Base-by-base conservation (phyloP, 2,888 invertebrate genomes). In the Xylophagus ater region DNA sequence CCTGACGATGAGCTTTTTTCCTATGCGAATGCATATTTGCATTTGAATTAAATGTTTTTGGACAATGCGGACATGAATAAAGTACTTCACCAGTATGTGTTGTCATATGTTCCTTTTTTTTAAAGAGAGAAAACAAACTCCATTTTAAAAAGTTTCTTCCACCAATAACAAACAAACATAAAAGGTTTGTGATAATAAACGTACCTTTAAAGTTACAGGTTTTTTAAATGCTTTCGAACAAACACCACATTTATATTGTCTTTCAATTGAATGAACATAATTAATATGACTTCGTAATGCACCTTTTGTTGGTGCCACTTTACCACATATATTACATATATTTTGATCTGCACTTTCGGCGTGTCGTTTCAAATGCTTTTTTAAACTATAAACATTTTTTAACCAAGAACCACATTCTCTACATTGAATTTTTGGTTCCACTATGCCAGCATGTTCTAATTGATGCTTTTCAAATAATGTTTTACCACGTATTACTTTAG, bases 381-480 rank as follows among this genome's bases (percentile, higher is more conserved):
- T 12, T n/a, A 40, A 15, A 29, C 25, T 29, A 24, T 31, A 37
- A 3, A 34, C 40, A 35, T 43, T 33, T 31, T 43, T 43, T 21
- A 43, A 34, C 43, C 40, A 44, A 5, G 38, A 25, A 6, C 43
- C 43, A 31, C 46, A 46, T 20, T 37, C 24, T 8, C 37, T 29
- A 15, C 46, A 46, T 31, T 46, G 43, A 4, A 42, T 20, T 19
- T 40, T 43, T 7, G 43, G 37, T 19, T 35, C 37, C 1, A 17
- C 26, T 9, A 30, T 34, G 8, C 24, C 29, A 21, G 29, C 35
- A 19, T 43, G 41, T 18, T 36, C 33, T 15, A 26, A 24, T 23
- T 41, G 37, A 30, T 43, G 35, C 5, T 35, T 31, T 4, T 35
- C 34, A 21, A 38, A 42, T 13, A 35, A 34, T n/a, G 39, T 30